A percentile compares a stretch with the other conserved stretches of the same genome.
These are phyloP conservation scores for Gyps fulvus DNA, from an alignment of 2,113 vertebrate species.

Conservation along the genomic window DNA sequence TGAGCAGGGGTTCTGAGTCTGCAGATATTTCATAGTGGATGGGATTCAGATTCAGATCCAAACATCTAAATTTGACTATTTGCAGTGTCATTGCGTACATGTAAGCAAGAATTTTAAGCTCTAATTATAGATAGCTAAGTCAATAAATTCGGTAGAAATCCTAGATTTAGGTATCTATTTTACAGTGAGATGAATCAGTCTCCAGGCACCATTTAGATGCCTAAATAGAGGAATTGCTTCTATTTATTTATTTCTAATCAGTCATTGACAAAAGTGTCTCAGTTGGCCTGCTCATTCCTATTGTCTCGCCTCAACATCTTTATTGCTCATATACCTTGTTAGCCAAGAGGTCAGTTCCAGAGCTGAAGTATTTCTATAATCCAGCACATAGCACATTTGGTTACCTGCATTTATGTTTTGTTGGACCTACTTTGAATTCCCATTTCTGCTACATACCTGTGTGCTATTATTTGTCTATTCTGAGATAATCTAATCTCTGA, in stretches of 20 bases:
- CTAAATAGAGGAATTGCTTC: background rate
- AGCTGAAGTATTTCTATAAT: background rate
- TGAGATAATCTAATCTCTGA: background rate
- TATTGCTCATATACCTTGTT: background rate
- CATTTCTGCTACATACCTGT: background rate
- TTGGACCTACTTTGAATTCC: background rate
- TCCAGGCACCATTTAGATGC: background rate
- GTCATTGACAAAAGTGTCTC: background rate
- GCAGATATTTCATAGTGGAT: background rate
- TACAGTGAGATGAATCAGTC: background rate
- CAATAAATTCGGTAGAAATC: background rate
- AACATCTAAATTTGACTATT: background rate
- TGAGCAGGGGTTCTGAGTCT: background rate
- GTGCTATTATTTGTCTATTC: background rate
- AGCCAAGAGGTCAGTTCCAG: background rate
- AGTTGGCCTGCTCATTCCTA: background rate
- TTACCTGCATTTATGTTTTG: background rate
- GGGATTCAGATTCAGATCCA: background rate
- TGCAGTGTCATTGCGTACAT: background rate
- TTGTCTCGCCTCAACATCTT: background rate
- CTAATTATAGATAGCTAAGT: background rate
- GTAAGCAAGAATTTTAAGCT: background rate
- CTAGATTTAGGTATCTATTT: background rate
- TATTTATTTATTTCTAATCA: background rate
- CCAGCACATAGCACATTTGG: background rate